Conservation (phyloP, 1,140 invertebrate genomes). For the Ctenoplectra terminalis region DNA sequence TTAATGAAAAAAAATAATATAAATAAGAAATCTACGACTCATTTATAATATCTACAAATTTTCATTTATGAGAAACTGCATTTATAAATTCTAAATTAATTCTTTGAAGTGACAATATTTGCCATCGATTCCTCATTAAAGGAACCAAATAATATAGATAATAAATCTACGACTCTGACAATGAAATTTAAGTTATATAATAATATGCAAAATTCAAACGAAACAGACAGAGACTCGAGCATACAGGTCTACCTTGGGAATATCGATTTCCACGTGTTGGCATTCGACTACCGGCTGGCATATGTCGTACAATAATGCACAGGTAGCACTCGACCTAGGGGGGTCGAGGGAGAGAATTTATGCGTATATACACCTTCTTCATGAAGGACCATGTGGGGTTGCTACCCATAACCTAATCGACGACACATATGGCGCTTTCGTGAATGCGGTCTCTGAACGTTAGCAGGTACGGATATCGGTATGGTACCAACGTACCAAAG, state of each 20-base stretch:
- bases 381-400: conserved; percentile 51
- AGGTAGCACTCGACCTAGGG: conserved; percentile 61
- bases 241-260: conserved; percentile 48
- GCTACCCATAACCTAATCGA: conserved; percentile 52
- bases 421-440: conserved; percentile 51
- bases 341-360: conserved; percentile 55
- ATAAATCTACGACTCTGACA: too few species aligned
- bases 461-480: conserved; percentile 54
- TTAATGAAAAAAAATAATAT: too few species aligned
- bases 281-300: conserved; percentile 66
- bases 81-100: too few species aligned
- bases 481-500: conserved; percentile 54
- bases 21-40: too few species aligned
- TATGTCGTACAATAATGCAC: conserved; percentile 62
- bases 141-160: too few species aligned
- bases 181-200: neutral
- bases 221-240: neutral
- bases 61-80: too few species aligned
- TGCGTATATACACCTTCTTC: conserved; percentile 37
- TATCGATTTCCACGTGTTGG: conserved; percentile 71
- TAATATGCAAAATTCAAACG: neutral
- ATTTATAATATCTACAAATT: too few species aligned
- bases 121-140: too few species aligned
- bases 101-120: too few species aligned
- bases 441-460: conserved; percentile 32